Evolutionary conservation across 2,113 vertebrate species (phyloP).

Genomic region (Capreolus pygargus): DNA sequence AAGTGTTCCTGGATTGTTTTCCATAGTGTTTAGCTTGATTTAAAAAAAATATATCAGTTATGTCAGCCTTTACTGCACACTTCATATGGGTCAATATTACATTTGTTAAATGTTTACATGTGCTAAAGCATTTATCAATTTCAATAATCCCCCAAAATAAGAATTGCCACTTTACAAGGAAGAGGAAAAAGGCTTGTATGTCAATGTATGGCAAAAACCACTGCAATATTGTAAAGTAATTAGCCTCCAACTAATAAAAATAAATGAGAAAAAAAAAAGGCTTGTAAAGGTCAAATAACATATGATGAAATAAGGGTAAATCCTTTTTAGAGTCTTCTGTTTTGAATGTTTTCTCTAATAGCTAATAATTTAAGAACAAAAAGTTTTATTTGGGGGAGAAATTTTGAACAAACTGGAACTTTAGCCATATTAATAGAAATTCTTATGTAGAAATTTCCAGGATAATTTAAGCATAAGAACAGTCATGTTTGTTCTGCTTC

Average conservation of each 20-base stretch:
- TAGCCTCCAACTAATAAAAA: too few species aligned
- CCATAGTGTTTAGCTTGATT: not conserved
- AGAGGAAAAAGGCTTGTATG: not conserved
- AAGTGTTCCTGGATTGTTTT: not conserved
- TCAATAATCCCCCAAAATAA: not conserved
- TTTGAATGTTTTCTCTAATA: not conserved
- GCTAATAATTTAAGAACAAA: not conserved
- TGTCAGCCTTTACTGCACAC: not conserved
- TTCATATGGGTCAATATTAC: not conserved
- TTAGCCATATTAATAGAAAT: not conserved
- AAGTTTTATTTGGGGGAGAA: not conserved
- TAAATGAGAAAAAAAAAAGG: not conserved
- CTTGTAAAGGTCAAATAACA: not conserved
- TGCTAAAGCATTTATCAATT: not conserved
- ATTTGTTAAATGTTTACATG: not conserved
- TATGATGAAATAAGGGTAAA: not conserved
- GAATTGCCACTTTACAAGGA: not conserved
- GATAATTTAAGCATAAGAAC: not conserved
- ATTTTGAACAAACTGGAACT: not conserved
- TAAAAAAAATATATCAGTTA: not conserved
- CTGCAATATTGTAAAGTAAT: too few species aligned
- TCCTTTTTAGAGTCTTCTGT: not conserved
- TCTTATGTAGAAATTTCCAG: not conserved
- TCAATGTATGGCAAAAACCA: too few species aligned
- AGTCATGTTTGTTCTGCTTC: not conserved